Evolutionary conservation across 2,113 vertebrate species (phyloP).

Genomic region (Serilophus lunatus): DNA sequence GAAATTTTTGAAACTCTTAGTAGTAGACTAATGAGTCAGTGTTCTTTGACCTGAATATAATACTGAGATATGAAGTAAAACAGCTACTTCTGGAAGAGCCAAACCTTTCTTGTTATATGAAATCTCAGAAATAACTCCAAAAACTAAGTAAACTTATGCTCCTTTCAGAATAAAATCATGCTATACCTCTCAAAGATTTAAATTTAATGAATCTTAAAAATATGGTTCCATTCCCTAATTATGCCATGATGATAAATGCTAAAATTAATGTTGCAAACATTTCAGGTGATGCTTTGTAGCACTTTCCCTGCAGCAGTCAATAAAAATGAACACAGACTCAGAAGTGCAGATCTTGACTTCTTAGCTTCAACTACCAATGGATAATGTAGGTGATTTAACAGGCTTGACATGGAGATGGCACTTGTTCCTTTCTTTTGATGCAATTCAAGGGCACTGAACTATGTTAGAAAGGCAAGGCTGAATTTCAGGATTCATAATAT

Average conservation of each 20-base stretch:
- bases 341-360: not conserved
- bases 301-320: not conserved
- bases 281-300: not conserved
- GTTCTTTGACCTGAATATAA: not conserved
- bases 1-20: not conserved
- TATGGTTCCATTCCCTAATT: not conserved
- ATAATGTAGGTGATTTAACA: rapidly evolving
- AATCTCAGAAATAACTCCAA: not conserved
- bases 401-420: rapidly evolving
- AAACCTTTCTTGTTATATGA: not conserved
- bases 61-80: not conserved
- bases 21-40: not conserved
- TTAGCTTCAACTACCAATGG: rapidly evolving
- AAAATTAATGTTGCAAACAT: not conserved
- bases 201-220: not conserved
- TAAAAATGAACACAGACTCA: not conserved
- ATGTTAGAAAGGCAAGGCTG: not conserved
- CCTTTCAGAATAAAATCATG: not conserved
- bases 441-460: not conserved
- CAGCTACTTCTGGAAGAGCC: not conserved
- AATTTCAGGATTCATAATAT: not conserved
- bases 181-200: not conserved
- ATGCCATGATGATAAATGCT: not conserved
- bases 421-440: not conserved
- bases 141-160: not conserved